phyloP scores from a whole-genome alignment of 2,888 invertebrate genomes.

The Papilio gigon region DNA sequence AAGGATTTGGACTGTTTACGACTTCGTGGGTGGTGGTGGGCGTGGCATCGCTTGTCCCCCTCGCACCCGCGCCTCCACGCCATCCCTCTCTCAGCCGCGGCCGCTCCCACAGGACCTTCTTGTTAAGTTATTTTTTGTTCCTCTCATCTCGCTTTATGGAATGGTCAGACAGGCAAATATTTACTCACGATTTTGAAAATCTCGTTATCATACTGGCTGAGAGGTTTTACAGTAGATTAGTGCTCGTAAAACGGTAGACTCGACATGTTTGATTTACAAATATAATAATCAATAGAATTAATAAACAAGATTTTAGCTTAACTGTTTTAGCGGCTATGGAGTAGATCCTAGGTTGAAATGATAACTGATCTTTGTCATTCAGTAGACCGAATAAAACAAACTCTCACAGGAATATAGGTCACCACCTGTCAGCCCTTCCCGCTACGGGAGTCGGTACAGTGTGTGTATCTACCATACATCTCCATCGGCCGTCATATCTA shows the following conservation, averaged over 20 bases:
- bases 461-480: no score
- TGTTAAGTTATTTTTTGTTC: slow-evolving; percentile 80
- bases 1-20: slow-evolving; percentile 82
- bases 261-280: slow-evolving; percentile 27
- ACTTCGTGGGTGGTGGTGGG: slow-evolving; percentile 82
- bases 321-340: background rate
- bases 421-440: no score
- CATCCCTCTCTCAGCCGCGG: slow-evolving; percentile 64
- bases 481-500: no score
- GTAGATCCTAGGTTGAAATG: background rate
- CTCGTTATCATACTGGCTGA: slow-evolving; percentile 74
- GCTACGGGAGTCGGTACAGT: no score
- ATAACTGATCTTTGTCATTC: no score
- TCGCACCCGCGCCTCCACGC: slow-evolving; percentile 50
- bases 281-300: slow-evolving; percentile 9
- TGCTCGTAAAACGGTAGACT: slow-evolving; percentile 49
- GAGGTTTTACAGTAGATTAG: slow-evolving; percentile 59
- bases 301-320: background rate
- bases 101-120: slow-evolving; percentile 82
- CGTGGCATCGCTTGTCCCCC: slow-evolving; percentile 68
- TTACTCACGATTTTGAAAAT: slow-evolving; percentile 81
- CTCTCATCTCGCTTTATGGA: slow-evolving; percentile 73
- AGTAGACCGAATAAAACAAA: no score
- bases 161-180: slow-evolving; percentile 81
- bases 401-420: no score